Percentiles rank a stretch among this genome's conserved stretches.
Conservation (phyloP, 2,888 invertebrate genomes). For the Seira ritae region DNA sequence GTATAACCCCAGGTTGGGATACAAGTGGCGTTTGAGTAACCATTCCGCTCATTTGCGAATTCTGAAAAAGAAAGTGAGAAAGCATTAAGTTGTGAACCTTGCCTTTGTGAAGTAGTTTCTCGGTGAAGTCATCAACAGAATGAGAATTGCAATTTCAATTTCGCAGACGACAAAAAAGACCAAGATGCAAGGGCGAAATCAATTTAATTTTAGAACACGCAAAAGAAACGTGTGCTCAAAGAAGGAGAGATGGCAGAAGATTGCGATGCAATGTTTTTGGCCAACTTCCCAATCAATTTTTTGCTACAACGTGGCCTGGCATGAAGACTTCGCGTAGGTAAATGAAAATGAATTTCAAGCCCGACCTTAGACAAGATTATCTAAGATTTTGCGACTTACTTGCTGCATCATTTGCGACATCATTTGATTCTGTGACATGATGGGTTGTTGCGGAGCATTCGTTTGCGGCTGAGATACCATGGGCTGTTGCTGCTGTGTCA, state of each 20-base stretch:
- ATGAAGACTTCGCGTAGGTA: too few relatives aligned
- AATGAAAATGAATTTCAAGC: conserved; percentile 7
- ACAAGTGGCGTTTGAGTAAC: conserved; percentile 64
- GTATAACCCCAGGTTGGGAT: conserved; percentile 59
- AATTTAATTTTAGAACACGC: conserved; percentile 29
- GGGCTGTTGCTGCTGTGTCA: conserved; percentile 76
- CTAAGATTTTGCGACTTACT: conserved; percentile 34
- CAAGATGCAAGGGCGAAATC: conserved; percentile 19
- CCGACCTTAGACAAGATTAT: conserved; percentile 7
- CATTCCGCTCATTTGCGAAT: conserved; percentile 49
- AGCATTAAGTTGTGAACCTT: too few relatives aligned
- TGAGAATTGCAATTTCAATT: neutral
- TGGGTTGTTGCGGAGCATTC: conserved; percentile 45
- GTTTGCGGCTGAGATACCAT: conserved; percentile 60
- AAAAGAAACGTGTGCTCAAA: too few relatives aligned
- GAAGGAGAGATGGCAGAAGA: too few relatives aligned
- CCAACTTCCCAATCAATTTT: conserved; percentile 29
- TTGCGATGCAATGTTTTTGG: conserved; percentile 38
- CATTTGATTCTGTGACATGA: conserved; percentile 75
- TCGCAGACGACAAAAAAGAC: neutral
- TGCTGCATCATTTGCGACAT: conserved; percentile 79
- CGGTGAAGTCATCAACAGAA: neutral
- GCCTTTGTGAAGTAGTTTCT: too few relatives aligned
- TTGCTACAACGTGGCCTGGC: neutral
- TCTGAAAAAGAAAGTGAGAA: conserved; percentile 27